These are phyloP conservation scores for Acropora tenuis DNA, from an alignment of 64 coral and sea anemone species.

Conservation along the genomic window DNA sequence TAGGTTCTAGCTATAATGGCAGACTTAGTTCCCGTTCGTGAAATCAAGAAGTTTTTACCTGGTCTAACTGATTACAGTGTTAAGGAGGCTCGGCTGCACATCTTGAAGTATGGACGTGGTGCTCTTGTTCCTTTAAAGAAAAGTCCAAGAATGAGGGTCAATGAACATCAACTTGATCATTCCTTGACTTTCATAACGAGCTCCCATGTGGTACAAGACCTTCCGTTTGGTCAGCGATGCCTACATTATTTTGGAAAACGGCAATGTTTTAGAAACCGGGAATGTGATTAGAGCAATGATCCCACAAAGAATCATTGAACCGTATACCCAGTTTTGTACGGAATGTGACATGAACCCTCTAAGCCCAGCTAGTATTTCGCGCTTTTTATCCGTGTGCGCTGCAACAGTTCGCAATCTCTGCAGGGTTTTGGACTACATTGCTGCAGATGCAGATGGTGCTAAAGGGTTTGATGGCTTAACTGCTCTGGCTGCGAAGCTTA, in stretches of 20 bases:
- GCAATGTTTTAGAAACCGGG: slow-evolving; percentile 20
- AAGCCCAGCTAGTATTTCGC: not conserved
- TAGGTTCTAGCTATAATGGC: slow-evolving; percentile 49
- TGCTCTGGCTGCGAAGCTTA: slow-evolving; percentile 16
- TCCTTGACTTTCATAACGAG: slow-evolving; percentile 58
- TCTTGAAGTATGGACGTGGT: slow-evolving; percentile 26
- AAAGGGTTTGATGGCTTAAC: slow-evolving; percentile 32
- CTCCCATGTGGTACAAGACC: slow-evolving; percentile 27
- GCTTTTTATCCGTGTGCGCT: not conserved
- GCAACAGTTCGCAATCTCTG: slow-evolving; percentile 21
- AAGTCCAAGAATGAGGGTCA: slow-evolving; percentile 32
- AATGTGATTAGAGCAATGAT: slow-evolving; percentile 27
- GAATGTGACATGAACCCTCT: slow-evolving; percentile 12
- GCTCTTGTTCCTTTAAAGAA: slow-evolving; percentile 30
- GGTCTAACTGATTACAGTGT: slow-evolving; percentile 35
- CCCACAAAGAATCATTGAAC: slow-evolving; percentile 1
- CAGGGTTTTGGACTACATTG: slow-evolving; percentile 32
- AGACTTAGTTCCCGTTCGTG: slow-evolving; percentile 28
- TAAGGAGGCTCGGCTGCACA: slow-evolving; percentile 26
- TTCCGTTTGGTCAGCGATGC: slow-evolving; percentile 22
- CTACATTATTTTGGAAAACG: not conserved
- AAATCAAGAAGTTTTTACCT: slow-evolving; percentile 45
- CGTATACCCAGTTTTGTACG: slow-evolving; percentile 27
- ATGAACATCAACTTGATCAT: slow-evolving; percentile 31
- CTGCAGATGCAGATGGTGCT: slow-evolving; percentile 1